Percentiles rank a stretch among this genome's conserved stretches.
phyloP scores from a whole-genome alignment of 1,140 invertebrate species.

The Ips typographus region DNA sequence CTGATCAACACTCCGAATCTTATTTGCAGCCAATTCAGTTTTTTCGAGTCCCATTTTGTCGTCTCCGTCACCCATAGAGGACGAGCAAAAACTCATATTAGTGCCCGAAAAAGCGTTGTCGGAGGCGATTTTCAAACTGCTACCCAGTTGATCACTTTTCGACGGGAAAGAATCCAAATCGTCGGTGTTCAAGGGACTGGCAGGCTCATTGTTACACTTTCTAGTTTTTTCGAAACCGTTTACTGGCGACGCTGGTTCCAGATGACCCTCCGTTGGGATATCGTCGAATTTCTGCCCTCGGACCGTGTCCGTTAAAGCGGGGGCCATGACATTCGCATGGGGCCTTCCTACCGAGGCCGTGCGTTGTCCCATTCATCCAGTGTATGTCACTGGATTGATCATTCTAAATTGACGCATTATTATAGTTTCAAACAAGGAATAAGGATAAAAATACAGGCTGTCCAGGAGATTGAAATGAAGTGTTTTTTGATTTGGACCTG shows the following conservation, averaged over 20 bases:
- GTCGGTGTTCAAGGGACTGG: slow-evolving; percentile 32
- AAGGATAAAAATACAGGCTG: slow-evolving; percentile 28
- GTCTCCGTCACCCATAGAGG: slow-evolving; percentile 67
- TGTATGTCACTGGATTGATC: slow-evolving; percentile 28
- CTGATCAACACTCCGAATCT: slow-evolving; percentile 53
- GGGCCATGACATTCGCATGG: slow-evolving; percentile 70
- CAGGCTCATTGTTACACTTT: slow-evolving; percentile 18
- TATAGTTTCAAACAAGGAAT: slow-evolving; percentile 35
- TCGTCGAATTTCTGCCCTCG: slow-evolving; percentile 61
- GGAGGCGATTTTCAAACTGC: slow-evolving; percentile 40
- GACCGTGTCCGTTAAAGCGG: slow-evolving; percentile 68
- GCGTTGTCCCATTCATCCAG: slow-evolving; percentile 65
- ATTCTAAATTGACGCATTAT: slow-evolving; percentile 26
- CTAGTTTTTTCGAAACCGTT: slow-evolving; percentile 41
- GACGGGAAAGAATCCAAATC: slow-evolving; percentile 33
- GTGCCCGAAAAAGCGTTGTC: slow-evolving; percentile 33
- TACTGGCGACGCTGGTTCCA: slow-evolving; percentile 50
- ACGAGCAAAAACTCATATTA: slow-evolving; percentile 53
- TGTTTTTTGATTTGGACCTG: no score
- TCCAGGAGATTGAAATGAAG: slow-evolving; percentile 25
- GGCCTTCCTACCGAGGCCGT: slow-evolving; percentile 59
- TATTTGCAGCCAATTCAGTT: slow-evolving; percentile 42
- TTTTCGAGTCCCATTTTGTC: slow-evolving; percentile 65
- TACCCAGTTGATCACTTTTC: slow-evolving; percentile 32
- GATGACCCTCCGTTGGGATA: slow-evolving; percentile 54